These are phyloP conservation scores for Koerneria pararmatus DNA, from an alignment of 2,888 invertebrate genomes.

Conservation along the genomic window DNA sequence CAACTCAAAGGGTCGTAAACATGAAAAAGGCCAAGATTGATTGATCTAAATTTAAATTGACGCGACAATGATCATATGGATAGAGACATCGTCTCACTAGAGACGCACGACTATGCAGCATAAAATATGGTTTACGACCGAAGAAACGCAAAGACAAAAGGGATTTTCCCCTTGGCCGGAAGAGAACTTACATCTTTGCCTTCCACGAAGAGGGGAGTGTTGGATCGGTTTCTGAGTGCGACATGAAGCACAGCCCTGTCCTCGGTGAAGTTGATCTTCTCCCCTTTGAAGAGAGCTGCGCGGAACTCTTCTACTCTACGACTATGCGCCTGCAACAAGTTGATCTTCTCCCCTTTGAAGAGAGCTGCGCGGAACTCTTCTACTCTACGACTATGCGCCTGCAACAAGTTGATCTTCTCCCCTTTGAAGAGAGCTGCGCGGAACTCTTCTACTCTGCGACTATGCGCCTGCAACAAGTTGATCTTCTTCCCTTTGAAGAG, in stretches of 20 bases:
- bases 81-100: no score
- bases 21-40: no score
- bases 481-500: no score
- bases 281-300: constrained; percentile 85
- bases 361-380: constrained; percentile 82
- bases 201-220: constrained; percentile 76
- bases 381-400: constrained; percentile 75
- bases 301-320: constrained; percentile 80
- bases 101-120: no score
- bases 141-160: no score
- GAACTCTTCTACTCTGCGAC: constrained; percentile 78
- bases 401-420: constrained; percentile 77
- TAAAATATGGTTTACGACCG: no score
- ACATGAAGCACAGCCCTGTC: constrained; percentile 88
- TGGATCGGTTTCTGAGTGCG: constrained; percentile 82
- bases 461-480: constrained; percentile 65
- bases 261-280: constrained; percentile 95
- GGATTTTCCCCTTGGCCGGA: no score
- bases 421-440: constrained; percentile 87
- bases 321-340: constrained; percentile 66
- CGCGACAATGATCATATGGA: no score
- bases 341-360: constrained; percentile 77
- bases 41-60: no score
- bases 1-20: no score
- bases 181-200: constrained; percentile 76